phyloP scores from a whole-genome alignment of 2,797 vertebrate species.

The Phalloptychus januarius region DNA sequence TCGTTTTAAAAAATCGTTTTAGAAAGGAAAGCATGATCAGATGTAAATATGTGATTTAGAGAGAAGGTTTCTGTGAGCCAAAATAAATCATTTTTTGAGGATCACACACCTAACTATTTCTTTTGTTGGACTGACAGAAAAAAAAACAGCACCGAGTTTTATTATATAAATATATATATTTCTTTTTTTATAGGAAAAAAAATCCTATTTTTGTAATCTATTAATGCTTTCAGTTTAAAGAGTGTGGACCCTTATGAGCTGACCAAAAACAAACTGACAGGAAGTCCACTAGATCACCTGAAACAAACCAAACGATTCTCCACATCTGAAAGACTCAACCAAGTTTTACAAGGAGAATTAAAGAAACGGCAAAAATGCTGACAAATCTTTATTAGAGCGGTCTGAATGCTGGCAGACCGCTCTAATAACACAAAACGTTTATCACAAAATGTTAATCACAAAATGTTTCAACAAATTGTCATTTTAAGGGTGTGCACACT shows the following conservation, averaged over 20 bases:
- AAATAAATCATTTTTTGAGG: too few relatives aligned
- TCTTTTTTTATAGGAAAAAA: background rate
- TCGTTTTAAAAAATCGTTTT: background rate
- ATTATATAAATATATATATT: too few relatives aligned
- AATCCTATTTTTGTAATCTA: background rate
- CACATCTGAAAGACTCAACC: background rate
- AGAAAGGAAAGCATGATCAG: background rate
- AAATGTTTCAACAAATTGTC: background rate
- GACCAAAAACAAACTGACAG: background rate
- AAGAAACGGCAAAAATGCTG: background rate
- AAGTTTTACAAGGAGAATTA: background rate
- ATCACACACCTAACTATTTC: too few relatives aligned
- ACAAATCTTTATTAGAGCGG: background rate
- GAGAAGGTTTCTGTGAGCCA: background rate
- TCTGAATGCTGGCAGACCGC: background rate
- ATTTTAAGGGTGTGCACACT: background rate
- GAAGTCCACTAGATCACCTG: background rate
- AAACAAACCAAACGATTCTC: background rate
- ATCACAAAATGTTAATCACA: background rate
- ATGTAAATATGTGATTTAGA: background rate
- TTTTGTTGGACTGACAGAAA: too few relatives aligned
- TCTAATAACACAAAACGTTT: too few relatives aligned
- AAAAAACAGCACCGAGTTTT: too few relatives aligned
- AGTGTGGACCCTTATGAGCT: background rate
- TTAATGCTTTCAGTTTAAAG: too few relatives aligned